phyloP scores from a whole-genome alignment of 2,113 vertebrate species.

The Prionailurus bengalensis region DNA sequence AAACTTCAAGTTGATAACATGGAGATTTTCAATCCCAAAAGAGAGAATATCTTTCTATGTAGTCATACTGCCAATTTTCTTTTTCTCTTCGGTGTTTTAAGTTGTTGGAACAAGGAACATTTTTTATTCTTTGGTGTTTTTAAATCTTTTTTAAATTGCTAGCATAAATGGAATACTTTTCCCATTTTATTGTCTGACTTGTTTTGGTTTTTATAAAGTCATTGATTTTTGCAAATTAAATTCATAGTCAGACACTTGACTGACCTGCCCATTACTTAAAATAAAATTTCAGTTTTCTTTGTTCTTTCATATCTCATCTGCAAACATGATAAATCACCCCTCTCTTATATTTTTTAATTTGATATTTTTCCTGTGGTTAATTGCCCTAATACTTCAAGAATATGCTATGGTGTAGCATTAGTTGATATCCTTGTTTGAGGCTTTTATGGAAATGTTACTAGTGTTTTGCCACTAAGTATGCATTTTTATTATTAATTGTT shows the following conservation, averaged over 20 bases:
- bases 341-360: not conserved
- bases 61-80: not conserved
- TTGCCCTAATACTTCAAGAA: not conserved
- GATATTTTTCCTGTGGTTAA: not conserved
- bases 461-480: not conserved
- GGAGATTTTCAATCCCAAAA: not conserved
- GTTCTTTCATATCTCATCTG: not conserved
- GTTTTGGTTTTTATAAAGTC: not conserved
- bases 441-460: not conserved
- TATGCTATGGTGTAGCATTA: accelerated
- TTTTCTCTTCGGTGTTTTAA: not conserved
- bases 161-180: not conserved
- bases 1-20: not conserved
- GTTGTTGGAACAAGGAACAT: not conserved
- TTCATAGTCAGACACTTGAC: not conserved
- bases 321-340: not conserved
- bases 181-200: not conserved
- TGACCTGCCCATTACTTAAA: not conserved
- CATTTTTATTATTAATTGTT: not conserved
- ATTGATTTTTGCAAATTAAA: not conserved
- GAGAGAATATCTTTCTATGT: not conserved
- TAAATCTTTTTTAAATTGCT: not conserved
- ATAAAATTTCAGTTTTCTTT: not conserved
- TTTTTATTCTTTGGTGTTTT: not conserved
- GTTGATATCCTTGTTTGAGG: not conserved